A percentile compares a stretch with the other conserved stretches of the same genome.
These are phyloP conservation scores for Platynereis dumerilii DNA, from an alignment of 2,888 invertebrate genomes.

Conservation along the genomic window DNA sequence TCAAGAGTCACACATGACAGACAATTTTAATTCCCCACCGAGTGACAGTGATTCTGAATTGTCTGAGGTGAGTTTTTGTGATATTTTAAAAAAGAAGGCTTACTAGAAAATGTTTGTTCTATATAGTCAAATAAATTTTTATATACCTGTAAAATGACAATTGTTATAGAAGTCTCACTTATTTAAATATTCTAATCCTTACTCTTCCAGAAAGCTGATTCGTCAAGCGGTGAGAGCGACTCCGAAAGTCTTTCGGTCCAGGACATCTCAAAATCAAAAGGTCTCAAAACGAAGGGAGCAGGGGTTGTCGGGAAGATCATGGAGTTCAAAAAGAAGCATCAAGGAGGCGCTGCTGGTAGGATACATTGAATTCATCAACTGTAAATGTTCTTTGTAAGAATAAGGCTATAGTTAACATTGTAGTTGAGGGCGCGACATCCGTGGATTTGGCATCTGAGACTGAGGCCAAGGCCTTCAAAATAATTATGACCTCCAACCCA, in stretches of 20 bases:
- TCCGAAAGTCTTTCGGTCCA: background rate
- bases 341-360: background rate
- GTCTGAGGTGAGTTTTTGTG: background rate
- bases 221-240: background rate
- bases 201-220: background rate
- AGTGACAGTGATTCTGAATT: slow-evolving; percentile 5
- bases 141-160: background rate
- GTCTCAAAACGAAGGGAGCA: background rate
- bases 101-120: too few species aligned
- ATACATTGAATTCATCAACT: background rate
- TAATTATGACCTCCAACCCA: too few species aligned
- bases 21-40: too few species aligned
- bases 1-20: too few species aligned
- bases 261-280: slow-evolving; percentile 1
- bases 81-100: too few species aligned
- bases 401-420: too few species aligned
- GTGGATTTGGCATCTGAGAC: too few species aligned
- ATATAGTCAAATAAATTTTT: background rate
- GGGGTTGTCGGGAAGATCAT: slow-evolving; percentile 29
- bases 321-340: slow-evolving; percentile 31
- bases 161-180: background rate
- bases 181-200: background rate
- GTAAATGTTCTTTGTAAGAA: too few species aligned
- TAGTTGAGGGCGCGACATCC: too few species aligned
- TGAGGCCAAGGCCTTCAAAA: too few species aligned